phyloP scores from a whole-genome alignment of 2,797 vertebrate genomes.

The Enteromius anoplus region DNA sequence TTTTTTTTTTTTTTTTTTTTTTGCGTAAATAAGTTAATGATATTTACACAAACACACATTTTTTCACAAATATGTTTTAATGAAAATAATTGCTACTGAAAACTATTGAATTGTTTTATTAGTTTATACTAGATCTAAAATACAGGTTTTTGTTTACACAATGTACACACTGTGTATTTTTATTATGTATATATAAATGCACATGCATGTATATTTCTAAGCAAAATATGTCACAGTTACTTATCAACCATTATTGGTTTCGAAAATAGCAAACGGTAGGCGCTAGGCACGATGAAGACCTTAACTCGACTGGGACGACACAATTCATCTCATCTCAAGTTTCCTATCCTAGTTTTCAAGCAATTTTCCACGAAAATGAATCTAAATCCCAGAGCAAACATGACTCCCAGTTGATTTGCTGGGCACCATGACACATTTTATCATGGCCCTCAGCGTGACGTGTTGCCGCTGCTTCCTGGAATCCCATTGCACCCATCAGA shows the following conservation, averaged over 20 bases:
- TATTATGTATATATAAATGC: too few relatives aligned
- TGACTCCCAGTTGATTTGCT: conserved; percentile 3
- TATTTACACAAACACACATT: too few relatives aligned
- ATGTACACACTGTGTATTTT: too few relatives aligned
- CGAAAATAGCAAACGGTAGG: background rate
- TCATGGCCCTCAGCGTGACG: background rate
- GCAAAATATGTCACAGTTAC: too few relatives aligned
- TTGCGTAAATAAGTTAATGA: too few relatives aligned
- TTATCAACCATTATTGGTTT: background rate
- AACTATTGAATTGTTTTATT: background rate
- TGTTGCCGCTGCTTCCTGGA: conserved; percentile 18
- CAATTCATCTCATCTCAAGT: background rate
- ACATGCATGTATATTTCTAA: too few relatives aligned
- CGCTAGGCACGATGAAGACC: background rate
- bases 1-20: too few relatives aligned
- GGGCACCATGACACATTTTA: conserved; percentile 34
- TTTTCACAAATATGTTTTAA: background rate
- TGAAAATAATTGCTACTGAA: background rate
- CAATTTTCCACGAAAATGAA: background rate
- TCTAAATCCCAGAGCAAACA: background rate
- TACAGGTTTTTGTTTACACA: too few relatives aligned
- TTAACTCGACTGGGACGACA: background rate
- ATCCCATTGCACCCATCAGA: conserved; percentile 28
- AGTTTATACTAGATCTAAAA: too few relatives aligned
- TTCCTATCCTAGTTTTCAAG: conserved; percentile 11